Evolutionary conservation across 2,888 invertebrate species (phyloP).

Genomic region (Lingula anatina): DNA sequence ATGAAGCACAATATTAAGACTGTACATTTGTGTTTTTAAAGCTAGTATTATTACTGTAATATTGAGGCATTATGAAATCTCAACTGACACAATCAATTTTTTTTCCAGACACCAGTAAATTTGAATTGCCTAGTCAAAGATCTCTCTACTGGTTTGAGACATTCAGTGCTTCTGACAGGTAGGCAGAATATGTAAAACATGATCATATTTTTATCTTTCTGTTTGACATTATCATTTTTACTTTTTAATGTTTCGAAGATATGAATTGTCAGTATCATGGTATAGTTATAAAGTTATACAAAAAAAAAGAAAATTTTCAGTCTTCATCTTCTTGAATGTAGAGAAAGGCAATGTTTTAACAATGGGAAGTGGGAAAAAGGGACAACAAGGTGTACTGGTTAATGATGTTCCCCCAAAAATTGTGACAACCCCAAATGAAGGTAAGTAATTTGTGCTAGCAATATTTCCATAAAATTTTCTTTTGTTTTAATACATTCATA

Average conservation of each 20-base stretch:
- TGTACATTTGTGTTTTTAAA: too few relatives aligned
- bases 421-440: constrained; percentile 12
- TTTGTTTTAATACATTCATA: too few relatives aligned
- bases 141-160: constrained; percentile 35
- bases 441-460: constrained; percentile 10
- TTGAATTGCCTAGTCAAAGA: constrained; percentile 11
- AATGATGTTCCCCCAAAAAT: constrained; percentile 9
- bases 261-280: neutral
- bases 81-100: too few relatives aligned
- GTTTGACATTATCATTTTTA: too few relatives aligned
- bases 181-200: too few relatives aligned
- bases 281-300: neutral
- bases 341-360: constrained; percentile 22
- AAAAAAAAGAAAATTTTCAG: neutral
- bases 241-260: too few relatives aligned
- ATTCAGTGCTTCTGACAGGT: constrained; percentile 30
- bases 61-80: too few relatives aligned
- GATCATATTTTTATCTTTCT: too few relatives aligned
- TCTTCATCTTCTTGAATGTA: constrained; percentile 7
- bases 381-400: constrained; percentile 23
- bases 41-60: too few relatives aligned
- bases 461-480: too few relatives aligned
- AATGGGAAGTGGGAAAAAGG: constrained; percentile 34
- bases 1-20: too few relatives aligned
- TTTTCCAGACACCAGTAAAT: too few relatives aligned